phyloP scores from a whole-genome alignment of 2,113 vertebrate genomes.

The Hucho hucho region DNA sequence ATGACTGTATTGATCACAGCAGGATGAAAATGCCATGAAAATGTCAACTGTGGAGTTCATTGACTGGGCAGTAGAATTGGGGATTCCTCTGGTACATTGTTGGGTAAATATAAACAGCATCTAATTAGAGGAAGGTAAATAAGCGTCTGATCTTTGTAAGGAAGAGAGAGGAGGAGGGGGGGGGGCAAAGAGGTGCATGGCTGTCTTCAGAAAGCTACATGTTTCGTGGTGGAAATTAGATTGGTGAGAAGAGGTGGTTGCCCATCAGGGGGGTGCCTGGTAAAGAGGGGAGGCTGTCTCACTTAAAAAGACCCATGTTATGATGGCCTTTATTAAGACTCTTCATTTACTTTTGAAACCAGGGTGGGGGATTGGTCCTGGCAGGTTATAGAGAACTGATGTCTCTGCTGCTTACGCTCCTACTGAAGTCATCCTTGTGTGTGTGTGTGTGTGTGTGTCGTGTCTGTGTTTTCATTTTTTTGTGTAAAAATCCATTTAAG shows the following conservation, averaged over 20 bases:
- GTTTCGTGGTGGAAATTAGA: constrained; percentile 65
- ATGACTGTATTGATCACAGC: constrained; percentile 45
- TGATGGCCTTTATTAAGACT: constrained; percentile 66
- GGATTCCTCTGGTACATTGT: constrained; percentile 42
- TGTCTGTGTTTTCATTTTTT: too few relatives aligned
- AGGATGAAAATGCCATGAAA: constrained; percentile 50
- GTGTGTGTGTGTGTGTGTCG: neutral
- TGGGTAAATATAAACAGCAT: constrained; percentile 21
- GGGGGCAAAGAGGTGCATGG: constrained; percentile 13
- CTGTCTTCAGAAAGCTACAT: constrained; percentile 49
- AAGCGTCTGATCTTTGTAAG: constrained; percentile 20
- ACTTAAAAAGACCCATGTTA: constrained; percentile 69
- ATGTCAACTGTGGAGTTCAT: constrained; percentile 53
- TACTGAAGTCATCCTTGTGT: constrained; percentile 17
- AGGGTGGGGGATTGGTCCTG: constrained; percentile 51
- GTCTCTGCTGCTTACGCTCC: constrained; percentile 54
- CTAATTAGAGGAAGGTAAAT: constrained; percentile 19
- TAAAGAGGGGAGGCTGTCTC: constrained; percentile 62
- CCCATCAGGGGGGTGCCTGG: constrained; percentile 56
- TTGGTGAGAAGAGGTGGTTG: constrained; percentile 57
- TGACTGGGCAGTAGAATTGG: constrained; percentile 39
- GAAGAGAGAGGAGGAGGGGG: constrained; percentile 21
- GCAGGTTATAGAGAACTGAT: constrained; percentile 41
- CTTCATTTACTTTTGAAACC: constrained; percentile 70
- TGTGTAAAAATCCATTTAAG: neutral